Evolutionary conservation across 2,888 invertebrate genomes (phyloP).

Genomic region (Plagodis pulveraria): DNA sequence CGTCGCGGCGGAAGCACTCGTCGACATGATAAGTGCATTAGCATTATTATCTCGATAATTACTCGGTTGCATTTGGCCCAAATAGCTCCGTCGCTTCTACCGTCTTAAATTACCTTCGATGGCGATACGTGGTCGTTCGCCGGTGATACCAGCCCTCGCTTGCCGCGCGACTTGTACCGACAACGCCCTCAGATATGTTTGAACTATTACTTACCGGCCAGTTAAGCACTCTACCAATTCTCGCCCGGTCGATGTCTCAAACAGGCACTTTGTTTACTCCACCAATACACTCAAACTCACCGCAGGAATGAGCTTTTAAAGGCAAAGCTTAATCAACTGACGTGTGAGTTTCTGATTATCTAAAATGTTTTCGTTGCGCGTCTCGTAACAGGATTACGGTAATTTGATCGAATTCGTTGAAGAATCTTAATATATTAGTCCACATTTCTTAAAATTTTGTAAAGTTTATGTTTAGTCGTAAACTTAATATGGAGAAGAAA

Average conservation of each 20-base stretch:
- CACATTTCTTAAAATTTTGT: conserved; percentile 9
- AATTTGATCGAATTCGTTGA: conserved; percentile 25
- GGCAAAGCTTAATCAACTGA: conserved; percentile 65
- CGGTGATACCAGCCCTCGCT: conserved; percentile 33
- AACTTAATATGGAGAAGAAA: conserved; percentile 39
- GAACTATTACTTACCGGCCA: conserved; percentile 70
- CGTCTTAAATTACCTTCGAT: conserved; percentile 73
- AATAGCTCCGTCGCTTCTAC: conserved; percentile 75
- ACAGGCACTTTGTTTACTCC: conserved; percentile 63
- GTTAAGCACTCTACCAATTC: conserved; percentile 58
- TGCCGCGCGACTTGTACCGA: conserved; percentile 47
- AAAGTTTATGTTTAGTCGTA: conserved; percentile 16
- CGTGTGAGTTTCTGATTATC: conserved; percentile 63
- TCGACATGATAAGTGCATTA: conserved; percentile 84
- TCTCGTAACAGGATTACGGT: conserved; percentile 24
- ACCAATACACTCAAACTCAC: conserved; percentile 51
- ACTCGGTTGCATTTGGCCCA: conserved; percentile 82
- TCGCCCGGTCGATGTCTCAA: conserved; percentile 52
- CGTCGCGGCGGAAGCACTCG: conserved; percentile 75
- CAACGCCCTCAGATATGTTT: conserved; percentile 68
- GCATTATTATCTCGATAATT: conserved; percentile 85
- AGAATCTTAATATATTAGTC: conserved; percentile 17
- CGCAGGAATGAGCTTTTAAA: conserved; percentile 63
- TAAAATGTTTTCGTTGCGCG: conserved; percentile 48
- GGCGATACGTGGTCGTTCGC: conserved; percentile 60